A percentile compares a stretch with the other conserved stretches of the same genome.
Conservation (phyloP, 2,888 invertebrate species). For the Subacronicta megacephala region DNA sequence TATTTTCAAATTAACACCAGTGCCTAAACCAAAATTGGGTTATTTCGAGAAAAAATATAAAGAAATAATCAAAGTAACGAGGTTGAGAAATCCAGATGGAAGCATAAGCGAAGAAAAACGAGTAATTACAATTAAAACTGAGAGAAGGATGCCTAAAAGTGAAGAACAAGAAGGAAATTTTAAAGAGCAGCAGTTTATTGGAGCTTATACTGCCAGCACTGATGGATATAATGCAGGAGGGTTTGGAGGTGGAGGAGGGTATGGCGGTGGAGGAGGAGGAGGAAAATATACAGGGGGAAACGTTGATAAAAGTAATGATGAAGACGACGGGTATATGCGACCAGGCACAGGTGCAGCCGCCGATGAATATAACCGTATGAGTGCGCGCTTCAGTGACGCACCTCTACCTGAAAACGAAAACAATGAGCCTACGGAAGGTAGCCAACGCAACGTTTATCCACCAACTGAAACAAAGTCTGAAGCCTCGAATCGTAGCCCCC, state of each 20-base stretch:
- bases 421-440: background rate
- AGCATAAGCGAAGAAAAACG: constrained; percentile 65
- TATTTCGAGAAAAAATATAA: constrained; percentile 63
- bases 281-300: background rate
- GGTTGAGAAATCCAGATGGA: constrained; percentile 63
- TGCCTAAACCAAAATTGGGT: constrained; percentile 35
- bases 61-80: constrained; percentile 65
- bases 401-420: background rate
- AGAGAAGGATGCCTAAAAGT: constrained; percentile 53
- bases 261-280: background rate
- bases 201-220: background rate
- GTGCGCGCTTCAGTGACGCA: background rate
- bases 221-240: no score
- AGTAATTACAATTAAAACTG: constrained; percentile 65
- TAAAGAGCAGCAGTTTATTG: constrained; percentile 7
- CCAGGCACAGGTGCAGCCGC: no score
- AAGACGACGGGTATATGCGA: no score
- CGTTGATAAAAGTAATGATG: background rate
- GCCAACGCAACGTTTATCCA: background rate
- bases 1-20: constrained; percentile 2
- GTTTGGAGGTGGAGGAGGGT: background rate
- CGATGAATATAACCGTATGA: background rate
- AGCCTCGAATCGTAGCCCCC: constrained; percentile 10
- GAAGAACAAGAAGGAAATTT: background rate
- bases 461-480: constrained; percentile 32